Evolutionary conservation across 2,888 invertebrate genomes (phyloP).

Genomic region (Cosmopolites sordidus): DNA sequence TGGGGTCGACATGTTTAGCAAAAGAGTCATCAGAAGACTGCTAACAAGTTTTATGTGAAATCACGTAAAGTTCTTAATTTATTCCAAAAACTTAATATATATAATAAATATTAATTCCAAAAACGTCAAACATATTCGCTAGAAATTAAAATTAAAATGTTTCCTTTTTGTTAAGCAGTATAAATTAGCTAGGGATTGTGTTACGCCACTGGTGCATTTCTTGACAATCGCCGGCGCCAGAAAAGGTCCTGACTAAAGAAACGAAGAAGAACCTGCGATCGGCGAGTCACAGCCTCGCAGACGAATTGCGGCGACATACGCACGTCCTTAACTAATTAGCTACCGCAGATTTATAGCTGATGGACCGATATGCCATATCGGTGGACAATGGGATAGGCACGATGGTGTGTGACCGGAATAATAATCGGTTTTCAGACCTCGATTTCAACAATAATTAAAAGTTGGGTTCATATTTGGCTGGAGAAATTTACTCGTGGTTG

Average conservation of each 20-base stretch:
- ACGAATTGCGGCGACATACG: slow-evolving; percentile 20
- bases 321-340: slow-evolving; percentile 39
- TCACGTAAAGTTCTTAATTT: too few species aligned
- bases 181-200: background rate
- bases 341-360: slow-evolving; percentile 42
- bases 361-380: slow-evolving; percentile 43
- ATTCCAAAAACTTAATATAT: too few species aligned
- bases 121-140: too few species aligned
- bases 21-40: too few species aligned
- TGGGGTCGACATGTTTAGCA: too few species aligned
- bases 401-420: slow-evolving; percentile 3
- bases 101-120: too few species aligned
- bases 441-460: too few species aligned
- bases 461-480: too few species aligned
- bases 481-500: too few species aligned
- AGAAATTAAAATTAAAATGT: too few species aligned
- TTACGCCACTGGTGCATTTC: background rate
- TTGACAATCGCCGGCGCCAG: slow-evolving; percentile 10
- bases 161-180: background rate
- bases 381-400: slow-evolving; percentile 37
- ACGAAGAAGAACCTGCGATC: slow-evolving; percentile 6
- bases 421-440: background rate
- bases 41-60: too few species aligned
- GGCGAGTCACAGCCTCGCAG: background rate
- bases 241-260: background rate